Conservation (phyloP, 2,888 invertebrate species). For the Acrocyrtus sp. region DNA sequence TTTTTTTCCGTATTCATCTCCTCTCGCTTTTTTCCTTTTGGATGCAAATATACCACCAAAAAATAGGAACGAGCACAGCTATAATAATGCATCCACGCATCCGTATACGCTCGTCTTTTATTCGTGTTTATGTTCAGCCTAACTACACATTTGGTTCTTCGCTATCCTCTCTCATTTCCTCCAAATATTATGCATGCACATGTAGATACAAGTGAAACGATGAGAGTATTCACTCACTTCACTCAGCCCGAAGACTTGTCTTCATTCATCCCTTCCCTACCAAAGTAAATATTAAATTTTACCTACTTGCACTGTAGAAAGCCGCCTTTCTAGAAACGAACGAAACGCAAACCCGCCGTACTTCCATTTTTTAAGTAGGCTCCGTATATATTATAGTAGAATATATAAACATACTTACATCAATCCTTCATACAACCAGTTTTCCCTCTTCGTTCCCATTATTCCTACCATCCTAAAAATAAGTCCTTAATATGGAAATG, state of each 20-base stretch:
- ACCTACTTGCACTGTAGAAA: neutral
- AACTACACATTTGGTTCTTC: neutral
- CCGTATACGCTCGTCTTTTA: neutral
- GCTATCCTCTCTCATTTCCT: conserved; percentile 24
- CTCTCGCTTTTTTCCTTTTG: neutral
- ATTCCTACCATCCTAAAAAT: neutral
- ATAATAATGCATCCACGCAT: conserved; percentile 2
- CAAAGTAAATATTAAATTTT: neutral
- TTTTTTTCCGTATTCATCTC: conserved; percentile 16
- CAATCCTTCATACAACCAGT: conserved; percentile 40
- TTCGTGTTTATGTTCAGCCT: neutral
- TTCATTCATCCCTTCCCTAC: neutral
- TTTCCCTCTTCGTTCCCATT: too few relatives aligned
- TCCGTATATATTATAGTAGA: too few relatives aligned
- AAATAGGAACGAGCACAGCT: conserved; percentile 6
- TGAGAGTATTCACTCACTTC: conserved; percentile 4
- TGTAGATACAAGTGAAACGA: conserved; percentile 11
- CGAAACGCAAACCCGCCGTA: too few relatives aligned
- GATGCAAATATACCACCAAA: neutral
- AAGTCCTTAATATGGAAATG: conserved; percentile 36
- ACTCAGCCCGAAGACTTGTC: neutral
- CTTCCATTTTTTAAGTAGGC: neutral
- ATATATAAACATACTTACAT: conserved; percentile 29
- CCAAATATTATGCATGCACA: conserved; percentile 40
- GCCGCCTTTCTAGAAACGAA: too few relatives aligned